A percentile compares a stretch with the other conserved stretches of the same genome.
Evolutionary conservation across 2,113 vertebrate species (phyloP).

Genomic region (Aptenodytes forsteri): DNA sequence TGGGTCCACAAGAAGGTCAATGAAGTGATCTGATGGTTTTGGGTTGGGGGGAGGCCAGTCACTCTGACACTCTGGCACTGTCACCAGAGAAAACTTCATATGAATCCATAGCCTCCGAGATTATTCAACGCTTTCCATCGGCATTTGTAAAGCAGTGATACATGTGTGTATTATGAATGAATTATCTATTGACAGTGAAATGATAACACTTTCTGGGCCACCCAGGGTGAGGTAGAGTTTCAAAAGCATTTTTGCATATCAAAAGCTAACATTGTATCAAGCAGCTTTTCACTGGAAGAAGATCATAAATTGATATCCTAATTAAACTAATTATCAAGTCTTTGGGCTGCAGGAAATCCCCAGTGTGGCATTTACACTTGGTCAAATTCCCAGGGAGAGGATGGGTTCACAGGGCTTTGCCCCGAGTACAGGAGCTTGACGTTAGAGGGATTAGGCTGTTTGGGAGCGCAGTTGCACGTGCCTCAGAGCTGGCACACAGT

Average conservation of each 20-base stretch:
- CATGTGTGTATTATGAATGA: background rate
- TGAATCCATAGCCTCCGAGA: background rate
- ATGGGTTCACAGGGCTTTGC: background rate
- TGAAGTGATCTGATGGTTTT: background rate
- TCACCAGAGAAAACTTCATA: background rate
- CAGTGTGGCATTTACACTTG: background rate
- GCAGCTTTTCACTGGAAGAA: slow-evolving; percentile 6
- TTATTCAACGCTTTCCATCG: background rate
- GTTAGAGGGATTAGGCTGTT: background rate
- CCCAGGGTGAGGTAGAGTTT: slow-evolving; percentile 50
- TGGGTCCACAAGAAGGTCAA: background rate
- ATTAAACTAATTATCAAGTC: slow-evolving; percentile 8
- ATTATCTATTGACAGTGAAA: slow-evolving; percentile 36
- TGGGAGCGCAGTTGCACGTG: accelerated
- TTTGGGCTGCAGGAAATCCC: slow-evolving; percentile 31
- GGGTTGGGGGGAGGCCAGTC: background rate
- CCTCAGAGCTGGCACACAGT: background rate
- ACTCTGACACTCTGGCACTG: background rate
- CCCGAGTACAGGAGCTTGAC: accelerated
- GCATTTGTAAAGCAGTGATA: background rate
- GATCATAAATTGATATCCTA: slow-evolving; percentile 39
- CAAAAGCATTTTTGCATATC: slow-evolving; percentile 63
- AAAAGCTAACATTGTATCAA: slow-evolving; percentile 44
- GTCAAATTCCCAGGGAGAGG: background rate
- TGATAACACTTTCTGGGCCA: slow-evolving; percentile 39